Percentiles rank a stretch among this genome's conserved stretches.
Evolutionary conservation across 2,888 invertebrate species (phyloP).

Genomic region (Harpalus rubripes): DNA sequence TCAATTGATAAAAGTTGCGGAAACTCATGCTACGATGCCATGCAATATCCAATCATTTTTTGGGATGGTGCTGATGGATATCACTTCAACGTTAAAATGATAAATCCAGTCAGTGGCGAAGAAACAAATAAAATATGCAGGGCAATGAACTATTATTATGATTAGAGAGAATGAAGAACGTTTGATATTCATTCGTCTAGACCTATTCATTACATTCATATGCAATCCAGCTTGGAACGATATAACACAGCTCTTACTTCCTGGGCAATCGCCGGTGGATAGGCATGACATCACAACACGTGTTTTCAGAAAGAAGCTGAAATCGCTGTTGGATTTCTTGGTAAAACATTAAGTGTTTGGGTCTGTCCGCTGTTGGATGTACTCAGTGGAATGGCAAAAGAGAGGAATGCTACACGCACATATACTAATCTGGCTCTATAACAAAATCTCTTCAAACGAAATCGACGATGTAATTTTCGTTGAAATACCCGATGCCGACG

Average conservation of each 20-base stretch:
- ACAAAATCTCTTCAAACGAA: constrained; percentile 72
- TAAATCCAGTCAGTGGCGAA: too few relatives aligned
- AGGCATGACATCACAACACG: constrained; percentile 72
- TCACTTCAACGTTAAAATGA: too few relatives aligned
- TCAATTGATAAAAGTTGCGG: too few relatives aligned
- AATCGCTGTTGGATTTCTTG: constrained; percentile 67
- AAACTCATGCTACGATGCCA: too few relatives aligned
- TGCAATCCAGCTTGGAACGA: constrained; percentile 72
- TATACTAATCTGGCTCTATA: constrained; percentile 72
- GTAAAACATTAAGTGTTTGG: constrained; percentile 14
- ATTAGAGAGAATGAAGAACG: too few relatives aligned
- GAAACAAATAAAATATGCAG: too few relatives aligned
- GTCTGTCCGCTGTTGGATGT: neutral
- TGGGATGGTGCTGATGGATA: too few relatives aligned
- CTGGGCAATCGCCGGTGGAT: constrained; percentile 67
- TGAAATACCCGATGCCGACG: constrained; percentile 72
- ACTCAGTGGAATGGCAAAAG: constrained; percentile 71
- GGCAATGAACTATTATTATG: too few relatives aligned
- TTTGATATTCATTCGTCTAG: constrained; percentile 71
- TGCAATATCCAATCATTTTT: too few relatives aligned
- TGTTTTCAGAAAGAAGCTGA: constrained; percentile 69
- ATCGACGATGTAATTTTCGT: constrained; percentile 73
- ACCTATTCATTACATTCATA: constrained; percentile 68
- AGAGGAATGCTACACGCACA: constrained; percentile 72
- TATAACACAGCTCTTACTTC: constrained; percentile 69